Evolutionary conservation across 2,113 vertebrate species (phyloP).

Genomic region (Himantopus leucocephalus): DNA sequence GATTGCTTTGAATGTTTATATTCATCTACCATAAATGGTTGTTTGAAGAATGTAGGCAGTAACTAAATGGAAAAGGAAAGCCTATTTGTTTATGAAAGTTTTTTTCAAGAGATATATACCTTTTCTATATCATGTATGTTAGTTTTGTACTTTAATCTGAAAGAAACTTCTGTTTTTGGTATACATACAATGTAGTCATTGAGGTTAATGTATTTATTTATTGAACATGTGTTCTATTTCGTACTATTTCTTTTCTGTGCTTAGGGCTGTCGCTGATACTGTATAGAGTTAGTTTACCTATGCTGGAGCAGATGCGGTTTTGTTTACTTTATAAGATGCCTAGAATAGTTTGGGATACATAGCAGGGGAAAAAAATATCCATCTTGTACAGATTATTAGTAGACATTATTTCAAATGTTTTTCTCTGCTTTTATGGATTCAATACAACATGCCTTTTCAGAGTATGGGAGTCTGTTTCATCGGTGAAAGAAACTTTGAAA

Average conservation of each 20-base stretch:
- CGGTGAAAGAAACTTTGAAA: conserved; percentile 90
- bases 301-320: neutral
- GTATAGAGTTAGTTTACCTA: neutral
- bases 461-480: conserved; percentile 98
- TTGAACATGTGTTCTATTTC: neutral
- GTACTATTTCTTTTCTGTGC: neutral
- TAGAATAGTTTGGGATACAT: neutral
- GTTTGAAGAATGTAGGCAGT: neutral
- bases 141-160: neutral
- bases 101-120: neutral
- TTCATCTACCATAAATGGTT: neutral
- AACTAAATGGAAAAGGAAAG: neutral
- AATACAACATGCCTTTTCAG: conserved; percentile 66
- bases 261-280: neutral
- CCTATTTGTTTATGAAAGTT: neutral
- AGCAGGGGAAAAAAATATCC: rapidly evolving
- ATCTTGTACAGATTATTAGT: neutral
- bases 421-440: neutral
- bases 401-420: neutral
- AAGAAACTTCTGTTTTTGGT: neutral
- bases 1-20: neutral
- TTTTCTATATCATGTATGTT: neutral
- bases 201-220: neutral
- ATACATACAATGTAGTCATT: neutral
- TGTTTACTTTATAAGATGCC: neutral